Conservation (phyloP, 1,140 invertebrate species). For the Sipha flava region DNA sequence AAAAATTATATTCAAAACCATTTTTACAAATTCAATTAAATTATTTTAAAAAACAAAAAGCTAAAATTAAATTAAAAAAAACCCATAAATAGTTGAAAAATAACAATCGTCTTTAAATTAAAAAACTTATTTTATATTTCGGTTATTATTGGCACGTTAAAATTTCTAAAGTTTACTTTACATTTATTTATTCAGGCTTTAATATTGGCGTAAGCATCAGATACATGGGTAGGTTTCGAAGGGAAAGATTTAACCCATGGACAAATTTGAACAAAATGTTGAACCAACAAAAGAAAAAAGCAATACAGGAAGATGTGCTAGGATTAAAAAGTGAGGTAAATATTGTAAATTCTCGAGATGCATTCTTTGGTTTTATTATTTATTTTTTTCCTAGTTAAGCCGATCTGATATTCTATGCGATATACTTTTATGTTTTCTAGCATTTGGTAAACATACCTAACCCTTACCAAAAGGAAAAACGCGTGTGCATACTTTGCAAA, state of each 20-base stretch:
- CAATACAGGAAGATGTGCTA: background rate
- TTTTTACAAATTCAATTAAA: too few relatives aligned
- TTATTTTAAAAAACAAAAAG: too few relatives aligned
- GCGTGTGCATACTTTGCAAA: slow-evolving; percentile 78
- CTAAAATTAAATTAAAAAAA: too few relatives aligned
- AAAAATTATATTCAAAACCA: too few relatives aligned
- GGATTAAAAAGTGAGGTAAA: background rate
- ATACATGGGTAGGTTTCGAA: slow-evolving; percentile 1
- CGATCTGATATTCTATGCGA: background rate
- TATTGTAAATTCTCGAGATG: background rate
- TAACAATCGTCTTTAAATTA: too few relatives aligned
- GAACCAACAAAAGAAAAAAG: background rate
- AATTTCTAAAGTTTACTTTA: background rate
- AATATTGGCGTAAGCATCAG: background rate
- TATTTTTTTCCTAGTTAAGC: background rate
- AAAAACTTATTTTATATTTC: background rate
- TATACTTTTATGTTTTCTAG: slow-evolving; percentile 33
- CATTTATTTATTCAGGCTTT: background rate
- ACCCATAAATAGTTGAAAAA: too few relatives aligned
- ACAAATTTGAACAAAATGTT: slow-evolving; percentile 1
- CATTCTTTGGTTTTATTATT: background rate
- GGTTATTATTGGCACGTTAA: background rate
- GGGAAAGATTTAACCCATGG: slow-evolving; percentile 17
- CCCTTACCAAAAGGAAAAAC: slow-evolving; percentile 68
- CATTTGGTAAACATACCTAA: slow-evolving; percentile 56